Evolutionary conservation across 2,888 invertebrate species (phyloP).

Genomic region (Euplexia lucipara): DNA sequence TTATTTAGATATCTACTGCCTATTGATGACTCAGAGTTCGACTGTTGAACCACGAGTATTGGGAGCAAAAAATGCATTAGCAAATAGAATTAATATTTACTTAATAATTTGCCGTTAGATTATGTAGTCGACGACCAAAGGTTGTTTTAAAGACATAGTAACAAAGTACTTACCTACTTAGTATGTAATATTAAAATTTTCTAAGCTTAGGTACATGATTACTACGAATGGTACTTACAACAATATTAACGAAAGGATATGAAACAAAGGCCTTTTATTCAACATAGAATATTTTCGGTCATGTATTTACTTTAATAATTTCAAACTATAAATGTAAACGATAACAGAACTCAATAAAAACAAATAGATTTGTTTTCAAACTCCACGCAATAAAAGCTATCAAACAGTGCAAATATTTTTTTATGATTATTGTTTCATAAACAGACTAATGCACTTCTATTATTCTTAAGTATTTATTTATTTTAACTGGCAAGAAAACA

Average conservation of each 20-base stretch:
- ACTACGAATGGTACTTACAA: background rate
- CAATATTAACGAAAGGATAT: no score
- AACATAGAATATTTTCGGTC: background rate
- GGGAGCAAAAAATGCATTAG: constrained; percentile 27
- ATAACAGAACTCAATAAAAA: constrained; percentile 31
- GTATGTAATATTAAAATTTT: background rate
- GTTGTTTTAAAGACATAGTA: background rate
- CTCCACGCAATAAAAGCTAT: constrained; percentile 22
- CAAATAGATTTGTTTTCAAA: constrained; percentile 38
- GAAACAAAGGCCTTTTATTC: background rate
- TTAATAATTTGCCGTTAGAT: constrained; percentile 11
- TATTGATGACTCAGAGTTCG: constrained; percentile 32
- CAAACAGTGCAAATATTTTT: constrained; percentile 21
- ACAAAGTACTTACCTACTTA: no score
- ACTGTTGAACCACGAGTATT: constrained; percentile 25
- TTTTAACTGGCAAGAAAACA: constrained; percentile 18
- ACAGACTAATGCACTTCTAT: constrained; percentile 26
- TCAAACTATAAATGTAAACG: background rate
- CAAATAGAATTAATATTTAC: constrained; percentile 30
- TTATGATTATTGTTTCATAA: constrained; percentile 23
- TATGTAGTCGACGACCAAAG: background rate
- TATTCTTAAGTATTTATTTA: background rate
- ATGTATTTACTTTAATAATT: background rate
- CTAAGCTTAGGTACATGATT: background rate
- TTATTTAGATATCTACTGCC: no score